phyloP scores from a whole-genome alignment of 2,888 invertebrate species.

The Drosophila cracens region DNA sequence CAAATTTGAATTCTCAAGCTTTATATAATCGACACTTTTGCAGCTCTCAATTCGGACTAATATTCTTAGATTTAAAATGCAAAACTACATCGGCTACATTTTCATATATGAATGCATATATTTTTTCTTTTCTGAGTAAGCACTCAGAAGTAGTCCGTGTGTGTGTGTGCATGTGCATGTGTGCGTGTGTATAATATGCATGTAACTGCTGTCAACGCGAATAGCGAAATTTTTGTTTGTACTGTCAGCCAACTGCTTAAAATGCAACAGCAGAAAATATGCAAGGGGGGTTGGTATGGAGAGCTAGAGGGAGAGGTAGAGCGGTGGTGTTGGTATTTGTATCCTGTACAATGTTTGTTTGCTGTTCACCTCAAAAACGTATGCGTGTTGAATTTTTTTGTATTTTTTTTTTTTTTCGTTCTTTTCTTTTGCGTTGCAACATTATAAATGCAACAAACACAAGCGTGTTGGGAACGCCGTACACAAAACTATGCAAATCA shows the following conservation, averaged over 20 bases:
- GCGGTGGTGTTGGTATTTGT: constrained; percentile 4
- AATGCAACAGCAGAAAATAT: constrained; percentile 68
- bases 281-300: constrained; percentile 1
- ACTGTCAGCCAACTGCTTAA: constrained; percentile 61
- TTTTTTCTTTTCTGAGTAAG: constrained; percentile 18
- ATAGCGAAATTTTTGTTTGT: constrained; percentile 51
- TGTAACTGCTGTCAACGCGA: constrained; percentile 73
- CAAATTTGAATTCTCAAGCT: not conserved
- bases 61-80: constrained; percentile 7
- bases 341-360: constrained; percentile 44
- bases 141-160: constrained; percentile 1
- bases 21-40: constrained; percentile 1
- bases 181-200: constrained; percentile 56
- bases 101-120: constrained; percentile 1
- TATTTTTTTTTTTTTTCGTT: not conserved
- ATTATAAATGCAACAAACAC: constrained; percentile 73
- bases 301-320: too few species aligned
- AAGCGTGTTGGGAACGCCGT: constrained; percentile 39
- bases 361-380: constrained; percentile 58
- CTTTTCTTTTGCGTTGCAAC: constrained; percentile 38
- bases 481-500: constrained; percentile 74
- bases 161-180: not conserved
- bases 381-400: constrained; percentile 64
- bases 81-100: constrained; percentile 17
- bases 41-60: constrained; percentile 1